These are phyloP conservation scores for Mya arenaria DNA, from an alignment of 1,140 invertebrate genomes.

Conservation along the genomic window DNA sequence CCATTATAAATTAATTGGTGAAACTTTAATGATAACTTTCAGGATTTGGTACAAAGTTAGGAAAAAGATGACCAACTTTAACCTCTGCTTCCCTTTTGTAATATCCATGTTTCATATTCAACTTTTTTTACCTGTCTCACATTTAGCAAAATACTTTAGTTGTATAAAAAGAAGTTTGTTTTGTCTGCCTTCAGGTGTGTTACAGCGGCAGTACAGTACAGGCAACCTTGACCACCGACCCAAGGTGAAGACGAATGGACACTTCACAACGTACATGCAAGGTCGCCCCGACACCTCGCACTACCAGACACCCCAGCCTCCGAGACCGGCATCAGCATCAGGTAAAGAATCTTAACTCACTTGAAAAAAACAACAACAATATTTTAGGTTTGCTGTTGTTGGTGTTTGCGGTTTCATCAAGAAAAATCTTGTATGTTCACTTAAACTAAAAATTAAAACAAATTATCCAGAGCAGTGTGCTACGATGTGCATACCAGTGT, in stretches of 20 bases:
- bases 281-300: constrained; percentile 70
- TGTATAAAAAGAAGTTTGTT: too few species aligned
- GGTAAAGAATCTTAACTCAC: neutral
- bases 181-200: constrained; percentile 15
- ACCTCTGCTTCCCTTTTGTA: neutral
- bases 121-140: too few species aligned
- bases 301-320: constrained; percentile 35
- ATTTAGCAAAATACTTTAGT: too few species aligned
- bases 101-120: too few species aligned
- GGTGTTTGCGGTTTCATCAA: too few species aligned
- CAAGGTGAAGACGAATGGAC: constrained; percentile 85
- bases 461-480: too few species aligned
- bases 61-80: too few species aligned
- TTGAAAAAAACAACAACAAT: neutral
- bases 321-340: neutral
- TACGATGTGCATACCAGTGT: too few species aligned
- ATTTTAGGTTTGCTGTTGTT: too few species aligned
- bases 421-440: neutral
- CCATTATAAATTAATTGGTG: too few species aligned
- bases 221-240: constrained; percentile 63
- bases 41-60: too few species aligned
- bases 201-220: constrained; percentile 35
- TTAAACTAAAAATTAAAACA: neutral
- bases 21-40: too few species aligned
- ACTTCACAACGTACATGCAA: constrained; percentile 85